These are phyloP conservation scores for Crocidura indochinensis DNA, from an alignment of 2,797 vertebrate genomes.

Conservation along the genomic window DNA sequence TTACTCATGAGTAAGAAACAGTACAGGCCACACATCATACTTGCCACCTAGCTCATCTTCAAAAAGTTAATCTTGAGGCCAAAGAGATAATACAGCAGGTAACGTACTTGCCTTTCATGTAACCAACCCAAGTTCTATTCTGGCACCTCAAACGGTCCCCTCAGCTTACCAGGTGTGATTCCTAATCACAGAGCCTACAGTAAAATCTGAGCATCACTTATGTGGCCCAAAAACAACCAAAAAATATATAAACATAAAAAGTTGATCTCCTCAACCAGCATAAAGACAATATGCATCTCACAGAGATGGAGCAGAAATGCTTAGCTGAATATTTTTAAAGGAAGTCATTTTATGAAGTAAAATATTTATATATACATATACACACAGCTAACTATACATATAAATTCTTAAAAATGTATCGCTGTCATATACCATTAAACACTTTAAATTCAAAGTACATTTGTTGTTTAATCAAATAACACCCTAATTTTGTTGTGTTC, in stretches of 20 bases:
- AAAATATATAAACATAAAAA: too few species aligned
- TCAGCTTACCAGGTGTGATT: too few species aligned
- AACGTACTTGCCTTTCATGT: too few species aligned
- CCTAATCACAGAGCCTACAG: too few species aligned
- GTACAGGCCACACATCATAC: background rate
- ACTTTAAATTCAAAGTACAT: conserved; percentile 54
- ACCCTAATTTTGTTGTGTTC: conserved; percentile 40
- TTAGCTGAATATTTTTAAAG: background rate
- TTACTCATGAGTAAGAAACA: conserved; percentile 28
- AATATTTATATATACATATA: background rate
- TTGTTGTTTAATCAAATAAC: conserved; percentile 37
- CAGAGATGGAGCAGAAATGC: conserved; percentile 20
- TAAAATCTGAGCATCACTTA: too few species aligned
- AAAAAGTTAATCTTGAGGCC: too few species aligned
- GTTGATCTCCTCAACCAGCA: background rate
- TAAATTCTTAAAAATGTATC: conserved; percentile 56
- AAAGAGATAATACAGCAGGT: too few species aligned
- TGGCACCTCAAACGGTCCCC: background rate
- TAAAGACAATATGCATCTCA: conserved; percentile 10
- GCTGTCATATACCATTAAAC: background rate
- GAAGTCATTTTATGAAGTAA: too few species aligned
- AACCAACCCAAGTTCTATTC: background rate
- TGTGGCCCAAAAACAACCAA: too few species aligned
- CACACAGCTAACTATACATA: background rate
- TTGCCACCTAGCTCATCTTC: background rate